Base-by-base conservation (phyloP, 2,113 vertebrate genomes). In the Oryzias woworae region DNA sequence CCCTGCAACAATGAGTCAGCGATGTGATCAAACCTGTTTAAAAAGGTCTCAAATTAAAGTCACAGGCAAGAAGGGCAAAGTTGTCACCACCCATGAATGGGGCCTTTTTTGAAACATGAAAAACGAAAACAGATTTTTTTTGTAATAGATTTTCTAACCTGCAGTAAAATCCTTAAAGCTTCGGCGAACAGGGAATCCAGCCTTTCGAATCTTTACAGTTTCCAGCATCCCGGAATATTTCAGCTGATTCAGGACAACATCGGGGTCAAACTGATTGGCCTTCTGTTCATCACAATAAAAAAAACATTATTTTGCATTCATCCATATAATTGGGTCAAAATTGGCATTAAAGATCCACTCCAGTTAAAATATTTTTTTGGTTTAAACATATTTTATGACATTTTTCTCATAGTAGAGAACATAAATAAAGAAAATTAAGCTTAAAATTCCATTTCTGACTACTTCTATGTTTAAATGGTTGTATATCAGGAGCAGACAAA, bases 191-290 rank as follows among this genome's bases (percentile, higher is more conserved):
- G 95, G 95, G 71, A 95, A 97, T 17, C 95, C 95, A 43, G 95
- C 95, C 64, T 93, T 92, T 2, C 95, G 92, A 79, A 97, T 93
- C 80, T 96, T 96, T 70, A 97, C 95, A 0, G 95, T 97, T 84
- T 97, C 95, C 83, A 97, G 77, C 95, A 97, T 97, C 60, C 95
- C 95, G 0, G 95, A 97, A 69, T 97, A 97, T 15, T 90, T 89
- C 52, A 97, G 74, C 87, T 97, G 95, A 74, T 96, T 97, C 44
- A 95, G 90, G 68, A 97, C 95, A 52, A 96, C 90, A 4, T 91
- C 93, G 4, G 93, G 89, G 73, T 90, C 92, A 78, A 96, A 97
- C 73, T 84, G 90, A 78, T 92, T 90, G 0, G 95, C 88, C 0
- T 92, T 92, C 95, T 96, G 76, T 20, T 47, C 44, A 41, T 20